Evolutionary conservation across 2,113 vertebrate species (phyloP), one percentile per base, ranked within the genome.

Genomic region (Dromiciops gliroides): DNA sequence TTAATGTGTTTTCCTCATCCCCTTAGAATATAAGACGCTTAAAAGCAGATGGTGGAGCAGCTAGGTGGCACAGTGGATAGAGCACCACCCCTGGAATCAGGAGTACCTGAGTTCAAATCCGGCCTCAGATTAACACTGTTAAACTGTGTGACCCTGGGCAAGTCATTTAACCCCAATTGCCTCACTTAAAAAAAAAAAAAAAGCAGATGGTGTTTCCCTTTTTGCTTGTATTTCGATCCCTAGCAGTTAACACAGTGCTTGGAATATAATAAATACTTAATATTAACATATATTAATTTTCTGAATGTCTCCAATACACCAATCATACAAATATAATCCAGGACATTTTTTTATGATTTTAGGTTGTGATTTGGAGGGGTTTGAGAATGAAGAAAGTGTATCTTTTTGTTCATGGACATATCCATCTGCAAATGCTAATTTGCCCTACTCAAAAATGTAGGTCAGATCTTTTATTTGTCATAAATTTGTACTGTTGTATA

Each of bases 381-480:
- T 67, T 0, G 10, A 67, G 31, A 67, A 67, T 67, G 56, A 67
- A 67, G 28, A 14, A 37, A 37, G 28, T 67, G 28, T 28, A 67
- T 67, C 11, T 26, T 56, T 56, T 14, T 67, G 31, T 37, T 31
- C 3, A 67, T 67, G 37, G 28, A 31, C 31, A 31, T 31, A 67
- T 67, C 83, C 49, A 48, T 92, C 95, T 95, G 12, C 88, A 92
- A 90, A 94, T 67, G 89, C 94, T 56, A 31, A 24, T 56, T 89
- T 95, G 23, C 25, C 53, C 48, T 92, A 50, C 37, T 26, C 75
- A 51, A 92, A 92, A 50, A 94, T 89, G 56, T 51, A 93, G 75
- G 52, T 19, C n/a, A 75, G 0, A 93, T 93, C 6, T 95, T 89
- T 1, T 1, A 94, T 31, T 94, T 60, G 51, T 37, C 89, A 0